phyloP scores from a whole-genome alignment of 2,797 vertebrate genomes.

The Sebastes matsubarae region DNA sequence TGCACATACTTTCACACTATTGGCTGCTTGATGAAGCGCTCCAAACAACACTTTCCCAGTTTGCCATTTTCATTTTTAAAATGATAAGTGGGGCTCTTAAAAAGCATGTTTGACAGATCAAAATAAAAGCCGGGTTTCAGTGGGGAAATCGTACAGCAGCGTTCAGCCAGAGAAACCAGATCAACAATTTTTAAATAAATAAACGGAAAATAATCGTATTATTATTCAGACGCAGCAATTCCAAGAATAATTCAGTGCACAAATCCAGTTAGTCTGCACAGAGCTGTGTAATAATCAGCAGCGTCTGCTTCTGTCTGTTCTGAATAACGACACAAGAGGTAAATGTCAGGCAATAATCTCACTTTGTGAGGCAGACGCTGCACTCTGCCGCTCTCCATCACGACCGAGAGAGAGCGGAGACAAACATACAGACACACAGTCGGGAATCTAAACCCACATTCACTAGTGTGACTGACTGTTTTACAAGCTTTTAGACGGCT shows the following conservation, averaged over 20 bases:
- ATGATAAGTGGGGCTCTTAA: not conserved
- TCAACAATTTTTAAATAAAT: not conserved
- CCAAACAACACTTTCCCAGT: not conserved
- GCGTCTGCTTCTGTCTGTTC: not conserved
- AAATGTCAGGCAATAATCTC: constrained; percentile 6
- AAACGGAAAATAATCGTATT: not conserved
- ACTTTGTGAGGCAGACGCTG: not conserved
- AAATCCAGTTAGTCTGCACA: not conserved
- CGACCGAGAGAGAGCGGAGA: not conserved
- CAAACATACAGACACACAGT: not conserved
- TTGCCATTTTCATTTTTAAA: not conserved
- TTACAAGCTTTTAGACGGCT: not conserved
- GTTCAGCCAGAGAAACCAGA: not conserved
- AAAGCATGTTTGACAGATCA: not conserved
- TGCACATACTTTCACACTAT: constrained; percentile 8
- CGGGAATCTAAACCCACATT: not conserved
- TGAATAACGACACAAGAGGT: not conserved
- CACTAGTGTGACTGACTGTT: not conserved
- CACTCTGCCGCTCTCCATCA: not conserved
- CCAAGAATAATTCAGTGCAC: not conserved
- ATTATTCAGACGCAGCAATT: not conserved
- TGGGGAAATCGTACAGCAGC: not conserved
- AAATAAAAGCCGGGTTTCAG: not conserved
- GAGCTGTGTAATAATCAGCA: not conserved
- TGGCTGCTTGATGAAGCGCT: constrained; percentile 9